Percentiles rank a stretch among this genome's conserved stretches.
phyloP scores from a whole-genome alignment of 2,888 invertebrate species.

The Drosophila helvetica region DNA sequence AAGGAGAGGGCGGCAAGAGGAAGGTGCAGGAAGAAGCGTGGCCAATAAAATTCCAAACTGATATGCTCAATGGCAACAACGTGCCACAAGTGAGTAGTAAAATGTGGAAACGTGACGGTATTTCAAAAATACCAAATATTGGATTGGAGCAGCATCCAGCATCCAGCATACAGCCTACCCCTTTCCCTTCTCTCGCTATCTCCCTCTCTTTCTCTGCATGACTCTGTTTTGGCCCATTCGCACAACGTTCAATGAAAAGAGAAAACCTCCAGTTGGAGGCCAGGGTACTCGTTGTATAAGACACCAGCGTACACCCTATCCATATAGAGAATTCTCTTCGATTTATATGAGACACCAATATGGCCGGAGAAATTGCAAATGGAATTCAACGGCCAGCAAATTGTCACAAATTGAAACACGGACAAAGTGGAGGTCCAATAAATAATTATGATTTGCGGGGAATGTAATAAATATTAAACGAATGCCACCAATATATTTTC shows the following conservation, averaged over 20 bases:
- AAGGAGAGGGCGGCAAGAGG: constrained; percentile 37
- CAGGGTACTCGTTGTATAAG: neutral
- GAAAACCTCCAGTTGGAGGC: constrained; percentile 1
- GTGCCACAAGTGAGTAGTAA: constrained; percentile 78
- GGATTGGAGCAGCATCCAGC: constrained; percentile 31
- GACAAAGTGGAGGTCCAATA: neutral
- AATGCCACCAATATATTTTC: neutral
- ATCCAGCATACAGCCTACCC: constrained; percentile 1
- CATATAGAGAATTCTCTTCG: neutral
- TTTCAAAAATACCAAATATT: constrained; percentile 67
- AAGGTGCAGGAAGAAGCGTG: constrained; percentile 66
- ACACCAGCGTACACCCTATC: constrained; percentile 18
- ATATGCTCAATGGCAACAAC: constrained; percentile 78
- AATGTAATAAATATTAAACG: constrained; percentile 21
- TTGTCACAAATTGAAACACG: constrained; percentile 41
- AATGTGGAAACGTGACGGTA: constrained; percentile 79
- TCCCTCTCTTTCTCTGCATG: neutral
- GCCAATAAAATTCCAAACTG: constrained; percentile 78
- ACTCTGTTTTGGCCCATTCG: constrained; percentile 47
- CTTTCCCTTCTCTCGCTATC: neutral
- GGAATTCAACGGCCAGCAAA: constrained; percentile 21
- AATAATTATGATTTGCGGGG: constrained; percentile 5
- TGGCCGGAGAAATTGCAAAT: constrained; percentile 29
- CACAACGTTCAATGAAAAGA: constrained; percentile 56
- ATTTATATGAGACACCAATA: constrained; percentile 1